Conservation (phyloP, 64 coral and sea anemone genomes). For the Dendrophyllia cribrosa region DNA sequence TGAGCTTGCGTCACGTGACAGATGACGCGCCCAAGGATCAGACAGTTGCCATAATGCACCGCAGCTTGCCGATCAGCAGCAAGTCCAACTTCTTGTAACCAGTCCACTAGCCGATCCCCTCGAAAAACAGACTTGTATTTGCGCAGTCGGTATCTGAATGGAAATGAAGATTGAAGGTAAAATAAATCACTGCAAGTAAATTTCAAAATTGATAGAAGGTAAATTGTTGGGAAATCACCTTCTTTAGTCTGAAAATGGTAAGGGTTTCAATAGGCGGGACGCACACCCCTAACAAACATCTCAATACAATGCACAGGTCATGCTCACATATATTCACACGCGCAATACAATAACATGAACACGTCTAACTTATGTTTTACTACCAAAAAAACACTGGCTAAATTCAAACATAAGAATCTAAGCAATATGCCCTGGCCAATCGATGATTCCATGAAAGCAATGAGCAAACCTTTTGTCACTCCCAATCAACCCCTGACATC, state of each 20-base stretch:
- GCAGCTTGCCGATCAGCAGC: constrained; percentile 81
- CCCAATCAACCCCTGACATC: constrained; percentile 58
- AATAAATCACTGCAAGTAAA: not conserved
- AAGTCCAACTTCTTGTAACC: constrained; percentile 86
- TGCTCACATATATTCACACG: no score
- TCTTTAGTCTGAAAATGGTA: no score
- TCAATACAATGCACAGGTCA: no score
- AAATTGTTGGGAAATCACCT: no score
- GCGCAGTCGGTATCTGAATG: constrained; percentile 73
- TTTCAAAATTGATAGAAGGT: no score
- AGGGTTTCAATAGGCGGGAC: no score
- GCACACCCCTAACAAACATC: no score
- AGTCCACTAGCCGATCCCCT: constrained; percentile 84
- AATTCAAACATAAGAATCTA: no score
- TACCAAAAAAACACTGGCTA: not conserved
- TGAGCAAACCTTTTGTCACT: constrained; percentile 39
- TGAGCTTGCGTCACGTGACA: constrained; percentile 77
- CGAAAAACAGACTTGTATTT: constrained; percentile 77
- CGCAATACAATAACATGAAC: no score
- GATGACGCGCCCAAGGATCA: constrained; percentile 81
- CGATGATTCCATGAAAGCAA: no score
- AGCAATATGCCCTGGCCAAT: no score
- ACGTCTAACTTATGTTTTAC: no score
- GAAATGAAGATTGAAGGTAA: not conserved
- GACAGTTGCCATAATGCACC: constrained; percentile 84